Base-by-base conservation (phyloP, 2,797 vertebrate species). In the Lacerta viridis region DNA sequence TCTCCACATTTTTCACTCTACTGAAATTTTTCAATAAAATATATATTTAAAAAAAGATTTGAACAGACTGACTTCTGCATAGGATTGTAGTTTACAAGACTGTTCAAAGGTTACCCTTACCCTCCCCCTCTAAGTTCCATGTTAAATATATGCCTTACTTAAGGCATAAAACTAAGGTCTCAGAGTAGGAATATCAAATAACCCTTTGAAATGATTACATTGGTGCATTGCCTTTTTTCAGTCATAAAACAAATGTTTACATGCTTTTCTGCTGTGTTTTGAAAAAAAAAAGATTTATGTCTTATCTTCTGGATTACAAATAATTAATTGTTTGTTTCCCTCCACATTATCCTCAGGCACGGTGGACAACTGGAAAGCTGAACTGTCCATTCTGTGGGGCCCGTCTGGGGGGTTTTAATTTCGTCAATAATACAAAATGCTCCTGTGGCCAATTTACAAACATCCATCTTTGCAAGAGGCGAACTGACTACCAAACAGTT, bases 351-450 rank as follows among this genome's bases (percentile, higher is more conserved):
- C 95, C 96, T 96, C 96, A 98, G 98, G 97, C 97, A 92, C 96
- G 95, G 84, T 94, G 97, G 95, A 98, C 97, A 97, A 97, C 96
- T 95, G 97, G 96, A 95, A 97, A 97, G 95, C 96, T 98, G 84
- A 97, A 97, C 95, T 99, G 97, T 95, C 97, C 93, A 29, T 98
- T 97, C 96, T 99, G 98, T 97, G 96, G 97, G 94, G 97, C 97
- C 93, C 96, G 89, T 89, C 94, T 98, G 92, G 98, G 98, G 78
- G 96, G 96, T 92, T 98, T 98, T 96, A 98, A 98, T 96, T 99
- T 98, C 96, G 95, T 98, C 96, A 97, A 96, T 96, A 97, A 93
- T 92, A 95, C 94, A 88, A 96, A 96, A 94, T 98, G 97, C 94
- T 97, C 97, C 72, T 98, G 97, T 92, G 98, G 98, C 93, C 97